These are phyloP conservation scores for Corythaixoides concolor DNA, from an alignment of 2,113 vertebrate species.

Conservation along the genomic window DNA sequence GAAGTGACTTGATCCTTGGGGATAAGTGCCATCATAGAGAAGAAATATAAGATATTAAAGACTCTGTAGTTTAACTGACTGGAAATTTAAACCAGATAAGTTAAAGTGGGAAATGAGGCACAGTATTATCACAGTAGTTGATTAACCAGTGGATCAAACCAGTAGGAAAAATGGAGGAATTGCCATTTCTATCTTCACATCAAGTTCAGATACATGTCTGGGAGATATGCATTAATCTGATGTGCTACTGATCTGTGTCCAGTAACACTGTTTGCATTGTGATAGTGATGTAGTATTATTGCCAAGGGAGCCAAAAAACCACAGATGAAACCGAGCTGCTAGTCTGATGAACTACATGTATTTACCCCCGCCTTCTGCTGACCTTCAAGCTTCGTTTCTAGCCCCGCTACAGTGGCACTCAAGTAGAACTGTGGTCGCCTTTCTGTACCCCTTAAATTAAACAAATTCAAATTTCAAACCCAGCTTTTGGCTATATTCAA, in stretches of 20 bases:
- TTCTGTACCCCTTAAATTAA: neutral
- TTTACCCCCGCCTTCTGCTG: neutral
- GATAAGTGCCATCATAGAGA: neutral
- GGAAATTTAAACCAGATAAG: slow-evolving; percentile 17
- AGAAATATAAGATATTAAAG: slow-evolving; percentile 27
- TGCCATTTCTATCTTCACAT: neutral
- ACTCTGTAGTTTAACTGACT: neutral
- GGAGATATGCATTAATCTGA: neutral
- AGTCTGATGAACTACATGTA: neutral
- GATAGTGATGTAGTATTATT: neutral
- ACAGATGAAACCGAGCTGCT: neutral
- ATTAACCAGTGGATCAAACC: neutral
- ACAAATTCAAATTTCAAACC: neutral
- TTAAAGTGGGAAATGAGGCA: slow-evolving; percentile 3
- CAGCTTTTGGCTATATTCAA: neutral
- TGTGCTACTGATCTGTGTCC: neutral
- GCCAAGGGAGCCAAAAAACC: neutral
- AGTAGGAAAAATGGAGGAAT: neutral
- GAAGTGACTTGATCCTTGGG: neutral
- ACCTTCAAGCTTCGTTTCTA: neutral
- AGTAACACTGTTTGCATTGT: neutral
- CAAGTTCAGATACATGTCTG: neutral
- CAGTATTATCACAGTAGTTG: neutral
- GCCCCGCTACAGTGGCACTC: neutral
- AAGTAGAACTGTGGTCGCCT: neutral